These are phyloP conservation scores for Bembecia ichneumoniformis DNA, from an alignment of 2,888 invertebrate genomes.

Conservation along the genomic window DNA sequence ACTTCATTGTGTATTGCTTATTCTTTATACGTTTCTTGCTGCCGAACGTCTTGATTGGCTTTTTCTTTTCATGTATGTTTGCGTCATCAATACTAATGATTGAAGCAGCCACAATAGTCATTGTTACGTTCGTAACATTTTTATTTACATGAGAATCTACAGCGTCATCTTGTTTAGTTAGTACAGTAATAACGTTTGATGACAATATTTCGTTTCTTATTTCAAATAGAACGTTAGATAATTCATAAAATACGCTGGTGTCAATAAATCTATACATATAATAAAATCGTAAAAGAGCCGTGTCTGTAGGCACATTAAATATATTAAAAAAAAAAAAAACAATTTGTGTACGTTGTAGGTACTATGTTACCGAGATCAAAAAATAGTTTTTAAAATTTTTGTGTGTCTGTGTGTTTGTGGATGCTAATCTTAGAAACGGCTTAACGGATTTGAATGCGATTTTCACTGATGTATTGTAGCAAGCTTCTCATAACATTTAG, in stretches of 20 bases:
- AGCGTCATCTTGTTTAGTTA: conserved; percentile 69
- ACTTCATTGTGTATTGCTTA: conserved; percentile 52
- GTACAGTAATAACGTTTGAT: conserved; percentile 18
- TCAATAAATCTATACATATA: too few species aligned
- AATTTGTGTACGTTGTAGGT: too few species aligned
- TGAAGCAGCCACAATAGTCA: conserved; percentile 63
- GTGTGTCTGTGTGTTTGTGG: too few species aligned
- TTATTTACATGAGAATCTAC: conserved; percentile 44
- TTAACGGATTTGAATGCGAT: too few species aligned
- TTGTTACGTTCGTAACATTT: conserved; percentile 46
- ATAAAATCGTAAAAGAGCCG: too few species aligned
- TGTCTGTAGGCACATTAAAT: too few species aligned
- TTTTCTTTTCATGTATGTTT: conserved; percentile 55
- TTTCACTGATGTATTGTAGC: too few species aligned
- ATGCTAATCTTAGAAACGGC: too few species aligned
- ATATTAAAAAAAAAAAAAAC: too few species aligned
- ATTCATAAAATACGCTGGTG: background rate
- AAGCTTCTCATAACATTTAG: too few species aligned
- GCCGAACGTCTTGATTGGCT: conserved; percentile 57
- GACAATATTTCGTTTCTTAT: background rate
- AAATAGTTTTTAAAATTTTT: too few species aligned
- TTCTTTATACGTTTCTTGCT: conserved; percentile 30
- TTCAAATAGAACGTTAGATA: background rate
- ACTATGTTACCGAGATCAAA: too few species aligned
- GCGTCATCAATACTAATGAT: conserved; percentile 71